Percentiles rank a stretch among this genome's conserved stretches.
Evolutionary conservation across 1,140 invertebrate species (phyloP).

Genomic region (Drosophila neocordata): DNA sequence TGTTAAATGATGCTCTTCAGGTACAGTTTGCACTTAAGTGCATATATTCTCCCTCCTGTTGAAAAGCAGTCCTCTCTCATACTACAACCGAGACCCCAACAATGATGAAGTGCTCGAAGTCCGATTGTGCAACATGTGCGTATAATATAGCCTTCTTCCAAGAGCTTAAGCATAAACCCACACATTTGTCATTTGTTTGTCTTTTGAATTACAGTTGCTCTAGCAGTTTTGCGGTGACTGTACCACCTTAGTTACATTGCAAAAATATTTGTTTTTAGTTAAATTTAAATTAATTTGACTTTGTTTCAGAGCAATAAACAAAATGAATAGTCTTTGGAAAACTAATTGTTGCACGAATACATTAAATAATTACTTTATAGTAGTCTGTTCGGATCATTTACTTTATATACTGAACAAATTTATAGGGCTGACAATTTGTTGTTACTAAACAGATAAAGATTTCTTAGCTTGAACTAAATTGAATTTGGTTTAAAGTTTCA

Average conservation of each 20-base stretch:
- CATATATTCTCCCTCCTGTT: constrained; percentile 10
- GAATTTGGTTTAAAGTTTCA: too few relatives aligned
- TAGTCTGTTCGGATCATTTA: too few relatives aligned
- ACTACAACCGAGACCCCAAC: neutral
- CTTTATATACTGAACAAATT: too few relatives aligned
- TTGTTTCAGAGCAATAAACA: neutral
- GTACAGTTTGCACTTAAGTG: constrained; percentile 15
- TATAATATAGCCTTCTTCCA: constrained; percentile 11
- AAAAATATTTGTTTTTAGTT: neutral
- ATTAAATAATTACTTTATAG: too few relatives aligned
- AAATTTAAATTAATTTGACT: neutral
- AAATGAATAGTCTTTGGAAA: neutral
- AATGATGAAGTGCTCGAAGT: constrained; percentile 12
- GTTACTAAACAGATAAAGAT: too few relatives aligned
- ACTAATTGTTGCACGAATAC: too few relatives aligned
- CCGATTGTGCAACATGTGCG: constrained; percentile 1
- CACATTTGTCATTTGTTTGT: constrained; percentile 10
- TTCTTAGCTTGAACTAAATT: too few relatives aligned
- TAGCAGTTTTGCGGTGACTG: constrained; percentile 7
- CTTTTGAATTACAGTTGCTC: neutral
- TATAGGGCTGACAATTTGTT: too few relatives aligned
- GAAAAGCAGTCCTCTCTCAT: constrained; percentile 16
- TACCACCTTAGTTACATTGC: neutral
- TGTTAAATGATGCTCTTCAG: constrained; percentile 9
- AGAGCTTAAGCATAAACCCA: neutral